phyloP scores from a whole-genome alignment of 2,797 vertebrate genomes.

The Emys orbicularis region DNA sequence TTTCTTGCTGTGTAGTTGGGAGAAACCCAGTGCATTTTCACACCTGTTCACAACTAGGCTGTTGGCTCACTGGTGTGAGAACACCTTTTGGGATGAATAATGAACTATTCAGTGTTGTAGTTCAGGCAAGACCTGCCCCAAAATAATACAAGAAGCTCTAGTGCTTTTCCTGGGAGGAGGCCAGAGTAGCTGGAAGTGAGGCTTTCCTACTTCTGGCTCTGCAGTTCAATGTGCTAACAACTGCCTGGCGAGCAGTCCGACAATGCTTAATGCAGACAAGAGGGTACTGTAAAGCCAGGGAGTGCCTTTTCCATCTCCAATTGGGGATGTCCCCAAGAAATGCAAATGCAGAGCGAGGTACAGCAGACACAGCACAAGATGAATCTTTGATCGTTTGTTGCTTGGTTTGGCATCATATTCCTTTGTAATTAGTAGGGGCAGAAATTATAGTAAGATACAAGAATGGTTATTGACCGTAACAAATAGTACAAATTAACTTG shows the following conservation, averaged over 20 bases:
- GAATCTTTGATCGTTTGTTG: fast-evolving
- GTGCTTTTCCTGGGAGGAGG: not conserved
- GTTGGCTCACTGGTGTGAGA: not conserved
- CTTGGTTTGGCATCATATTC: not conserved
- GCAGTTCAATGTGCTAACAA: not conserved
- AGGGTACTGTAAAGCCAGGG: not conserved
- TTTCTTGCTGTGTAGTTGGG: not conserved
- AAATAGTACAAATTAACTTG: fast-evolving
- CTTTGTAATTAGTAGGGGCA: not conserved
- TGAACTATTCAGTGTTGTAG: not conserved
- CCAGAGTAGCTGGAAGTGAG: not conserved
- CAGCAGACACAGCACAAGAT: fast-evolving
- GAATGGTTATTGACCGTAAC: not conserved
- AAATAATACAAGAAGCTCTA: not conserved
- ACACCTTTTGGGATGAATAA: not conserved
- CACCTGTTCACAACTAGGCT: not conserved
- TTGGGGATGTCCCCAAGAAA: too few species aligned
- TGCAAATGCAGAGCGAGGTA: not conserved
- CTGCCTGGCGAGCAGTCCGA: not conserved
- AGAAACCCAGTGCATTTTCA: not conserved
- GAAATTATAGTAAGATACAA: not conserved
- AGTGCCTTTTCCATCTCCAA: not conserved
- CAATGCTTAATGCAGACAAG: not conserved
- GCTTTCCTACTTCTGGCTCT: not conserved
- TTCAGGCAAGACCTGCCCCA: not conserved